Evolutionary conservation across 2,888 invertebrate genomes (phyloP).

Genomic region (Stenoptilia bipunctidactyla): DNA sequence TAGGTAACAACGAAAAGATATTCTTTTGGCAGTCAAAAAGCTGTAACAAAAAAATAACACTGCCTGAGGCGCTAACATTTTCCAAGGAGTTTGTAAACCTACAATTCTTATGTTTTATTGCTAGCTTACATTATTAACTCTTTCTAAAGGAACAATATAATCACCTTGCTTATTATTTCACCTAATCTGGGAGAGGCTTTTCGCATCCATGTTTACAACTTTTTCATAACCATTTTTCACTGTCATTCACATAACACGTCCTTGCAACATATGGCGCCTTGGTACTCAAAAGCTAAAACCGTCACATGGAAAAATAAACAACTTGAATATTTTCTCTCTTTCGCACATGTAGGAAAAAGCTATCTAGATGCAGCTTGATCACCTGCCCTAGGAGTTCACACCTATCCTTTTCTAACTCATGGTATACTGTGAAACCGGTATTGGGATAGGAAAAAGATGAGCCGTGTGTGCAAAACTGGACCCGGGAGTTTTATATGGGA

Average conservation of each 20-base stretch:
- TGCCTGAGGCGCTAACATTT: no score
- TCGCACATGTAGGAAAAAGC: conserved; percentile 14
- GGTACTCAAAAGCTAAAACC: conserved; percentile 18
- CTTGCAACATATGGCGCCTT: conserved; percentile 18
- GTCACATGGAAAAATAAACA: conserved; percentile 16
- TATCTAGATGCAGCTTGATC: conserved; percentile 8
- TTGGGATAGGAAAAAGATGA: conserved; percentile 47
- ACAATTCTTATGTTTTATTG: no score
- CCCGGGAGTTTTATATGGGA: conserved; percentile 43
- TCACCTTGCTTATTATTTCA: no score
- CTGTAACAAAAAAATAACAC: no score
- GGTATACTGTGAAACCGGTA: conserved; percentile 28
- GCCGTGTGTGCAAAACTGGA: conserved; percentile 30
- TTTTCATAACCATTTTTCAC: no score
- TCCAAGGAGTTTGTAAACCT: no score
- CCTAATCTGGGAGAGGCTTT: no score
- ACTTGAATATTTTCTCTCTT: conserved; percentile 13
- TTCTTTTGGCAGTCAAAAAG: no score
- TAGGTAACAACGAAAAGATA: no score
- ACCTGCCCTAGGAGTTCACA: conserved; percentile 19
- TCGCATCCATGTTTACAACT: no score
- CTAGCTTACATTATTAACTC: no score
- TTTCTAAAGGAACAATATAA: no score
- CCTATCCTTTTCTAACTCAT: conserved; percentile 8
- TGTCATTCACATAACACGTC: conserved; percentile 7